These are phyloP conservation scores for Meriones psammophilus DNA, from an alignment of 2,797 vertebrate species.

Conservation along the genomic window DNA sequence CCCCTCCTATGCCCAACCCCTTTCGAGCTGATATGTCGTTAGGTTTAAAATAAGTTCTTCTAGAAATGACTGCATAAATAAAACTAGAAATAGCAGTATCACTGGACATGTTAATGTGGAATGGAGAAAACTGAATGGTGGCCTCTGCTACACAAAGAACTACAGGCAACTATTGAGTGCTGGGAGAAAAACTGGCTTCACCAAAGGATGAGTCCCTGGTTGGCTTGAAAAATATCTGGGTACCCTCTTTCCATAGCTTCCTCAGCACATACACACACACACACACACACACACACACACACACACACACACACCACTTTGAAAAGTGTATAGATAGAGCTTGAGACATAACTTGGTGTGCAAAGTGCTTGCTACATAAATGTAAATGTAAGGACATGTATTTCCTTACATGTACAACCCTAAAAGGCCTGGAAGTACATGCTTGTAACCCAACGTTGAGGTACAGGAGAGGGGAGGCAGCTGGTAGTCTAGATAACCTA, in stretches of 20 bases:
- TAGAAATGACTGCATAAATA: background rate
- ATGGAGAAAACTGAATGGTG: background rate
- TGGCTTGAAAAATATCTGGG: background rate
- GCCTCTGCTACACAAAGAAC: background rate
- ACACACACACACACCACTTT: background rate
- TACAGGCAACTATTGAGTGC: background rate
- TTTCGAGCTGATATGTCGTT: too few relatives aligned
- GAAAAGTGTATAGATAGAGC: background rate
- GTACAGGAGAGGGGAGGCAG: background rate
- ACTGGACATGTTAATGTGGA: background rate
- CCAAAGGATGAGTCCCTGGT: background rate
- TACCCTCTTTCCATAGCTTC: accelerated
- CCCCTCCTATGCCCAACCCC: too few relatives aligned
- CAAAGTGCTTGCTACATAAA: background rate
- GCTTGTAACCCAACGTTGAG: background rate
- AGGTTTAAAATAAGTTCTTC: background rate
- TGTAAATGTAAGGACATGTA: background rate
- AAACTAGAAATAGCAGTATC: background rate
- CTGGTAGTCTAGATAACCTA: background rate
- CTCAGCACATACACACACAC: background rate
- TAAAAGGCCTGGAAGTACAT: background rate
- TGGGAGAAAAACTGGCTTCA: background rate
- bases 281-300: background rate
- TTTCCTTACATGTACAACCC: too few relatives aligned
- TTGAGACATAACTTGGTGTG: background rate